Evolutionary conservation across 2,888 invertebrate genomes (phyloP).

Genomic region (Prosapia bicincta): DNA sequence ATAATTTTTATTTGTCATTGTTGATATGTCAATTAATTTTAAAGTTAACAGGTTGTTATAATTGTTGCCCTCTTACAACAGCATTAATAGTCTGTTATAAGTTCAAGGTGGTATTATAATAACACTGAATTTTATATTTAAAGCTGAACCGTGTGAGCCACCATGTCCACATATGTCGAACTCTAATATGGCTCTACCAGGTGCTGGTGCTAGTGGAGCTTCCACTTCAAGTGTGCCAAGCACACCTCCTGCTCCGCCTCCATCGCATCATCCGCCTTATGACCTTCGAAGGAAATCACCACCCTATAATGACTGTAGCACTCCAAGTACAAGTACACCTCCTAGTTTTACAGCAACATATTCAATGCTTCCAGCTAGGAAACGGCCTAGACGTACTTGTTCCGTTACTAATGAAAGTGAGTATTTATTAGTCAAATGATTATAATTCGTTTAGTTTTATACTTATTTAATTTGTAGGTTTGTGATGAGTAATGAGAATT

Average conservation of each 20-base stretch:
- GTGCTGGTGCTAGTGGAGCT: conserved; percentile 49
- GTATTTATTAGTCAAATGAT: no score
- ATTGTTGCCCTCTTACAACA: no score
- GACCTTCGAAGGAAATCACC: conserved; percentile 85
- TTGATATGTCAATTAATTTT: no score
- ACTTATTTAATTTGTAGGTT: no score
- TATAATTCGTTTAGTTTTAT: no score
- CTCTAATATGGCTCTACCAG: conserved; percentile 43
- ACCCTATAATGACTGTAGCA: conserved; percentile 53
- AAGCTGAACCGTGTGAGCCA: conserved; percentile 78
- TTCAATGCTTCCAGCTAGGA: conserved; percentile 77
- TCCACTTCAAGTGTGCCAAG: conserved; percentile 39
- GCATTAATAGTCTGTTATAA: no score
- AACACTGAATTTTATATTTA: conserved; percentile 41
- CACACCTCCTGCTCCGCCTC: conserved; percentile 10
- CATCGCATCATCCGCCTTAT: conserved; percentile 77
- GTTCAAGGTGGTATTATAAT: no score
- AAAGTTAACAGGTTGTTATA: no score
- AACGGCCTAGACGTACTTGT: conserved; percentile 72
- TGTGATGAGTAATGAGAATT: no score
- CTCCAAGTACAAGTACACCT: conserved; percentile 53
- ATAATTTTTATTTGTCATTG: no score
- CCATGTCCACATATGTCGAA: conserved; percentile 45
- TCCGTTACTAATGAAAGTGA: conserved; percentile 51
- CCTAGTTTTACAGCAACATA: conserved; percentile 35